These are phyloP conservation scores for Chouioia cunea DNA, from an alignment of 2,888 invertebrate species.

Conservation along the genomic window DNA sequence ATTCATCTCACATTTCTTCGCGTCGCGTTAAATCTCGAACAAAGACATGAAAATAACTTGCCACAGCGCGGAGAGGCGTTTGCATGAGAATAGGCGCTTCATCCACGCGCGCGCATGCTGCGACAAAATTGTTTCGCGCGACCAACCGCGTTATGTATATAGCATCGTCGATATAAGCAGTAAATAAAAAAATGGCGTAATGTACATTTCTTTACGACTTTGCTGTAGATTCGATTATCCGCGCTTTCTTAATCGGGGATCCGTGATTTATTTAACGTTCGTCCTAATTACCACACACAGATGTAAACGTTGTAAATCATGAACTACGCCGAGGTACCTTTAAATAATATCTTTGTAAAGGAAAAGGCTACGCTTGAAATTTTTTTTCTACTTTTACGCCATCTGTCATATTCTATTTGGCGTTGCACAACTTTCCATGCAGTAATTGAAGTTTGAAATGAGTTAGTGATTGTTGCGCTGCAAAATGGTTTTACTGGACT, in stretches of 20 bases:
- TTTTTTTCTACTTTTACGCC: not conserved
- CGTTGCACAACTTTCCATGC: not conserved
- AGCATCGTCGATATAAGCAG: not conserved
- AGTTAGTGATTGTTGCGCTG: too few relatives aligned
- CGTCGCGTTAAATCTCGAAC: not conserved
- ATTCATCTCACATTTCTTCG: too few relatives aligned
- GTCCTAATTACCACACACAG: constrained; percentile 18
- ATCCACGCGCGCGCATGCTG: too few relatives aligned
- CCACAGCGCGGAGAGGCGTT: not conserved
- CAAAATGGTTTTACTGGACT: too few relatives aligned
- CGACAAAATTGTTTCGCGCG: constrained; percentile 13
- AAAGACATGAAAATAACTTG: constrained; percentile 9
- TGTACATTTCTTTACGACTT: constrained; percentile 37
- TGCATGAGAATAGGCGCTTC: not conserved
- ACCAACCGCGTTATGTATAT: not conserved
- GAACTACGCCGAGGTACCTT: not conserved
- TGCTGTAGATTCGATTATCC: constrained; percentile 25
- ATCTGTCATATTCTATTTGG: not conserved
- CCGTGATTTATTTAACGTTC: constrained; percentile 21
- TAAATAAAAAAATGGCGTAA: constrained; percentile 11
- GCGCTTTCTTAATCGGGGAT: not conserved
- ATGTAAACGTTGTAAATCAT: constrained; percentile 33
- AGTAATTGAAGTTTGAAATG: too few relatives aligned
- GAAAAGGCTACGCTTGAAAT: too few relatives aligned
- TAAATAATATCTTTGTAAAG: constrained; percentile 24